Base-by-base conservation (phyloP, 2,113 vertebrate genomes). In the Sapayoa aenigma region DNA sequence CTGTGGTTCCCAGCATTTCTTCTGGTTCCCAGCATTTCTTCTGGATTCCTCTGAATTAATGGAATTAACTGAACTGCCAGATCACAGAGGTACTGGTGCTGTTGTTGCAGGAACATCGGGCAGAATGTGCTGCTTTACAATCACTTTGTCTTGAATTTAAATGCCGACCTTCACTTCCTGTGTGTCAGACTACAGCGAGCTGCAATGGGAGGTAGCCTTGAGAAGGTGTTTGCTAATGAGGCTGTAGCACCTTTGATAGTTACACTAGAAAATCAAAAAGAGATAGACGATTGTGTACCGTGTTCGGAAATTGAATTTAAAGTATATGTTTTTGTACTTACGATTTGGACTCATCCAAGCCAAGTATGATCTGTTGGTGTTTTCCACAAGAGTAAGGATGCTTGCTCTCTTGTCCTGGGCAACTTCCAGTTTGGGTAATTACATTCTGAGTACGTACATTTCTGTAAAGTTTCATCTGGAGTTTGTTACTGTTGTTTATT, bases 401-500 rank as follows among this genome's bases (percentile, higher is more conserved):
- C 59, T 83, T 81, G 76, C 25, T 33, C 20, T 75, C 41, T 91
- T 14, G 5, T 59, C 35, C 53, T 90, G 90, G 66, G 72, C 19
- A 8, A 35, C 44, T 79, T 95, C 85, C 71, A 81, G 56, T 63
- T 72, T 49, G 31, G 21, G 59, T 92, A 73, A 77, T 92, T 93
- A 27, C 47, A 24, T 91, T 93, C 50, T 69, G 59, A 77, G 73
- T 91, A 84, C 58, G 69, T 82, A 10, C 24, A 33, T 86, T 95
- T 75, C 60, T 90, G 53, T 82, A 16, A 46, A 90, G 33, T 88
- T 97, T 94, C 31, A 62, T 60, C 59, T 80, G 72, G 44, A 46
- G 93, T 94, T 95, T 93, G 42, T 71, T 83, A 65, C 47, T 55
- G 11, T 94, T 93, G 37, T 86, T 90, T 89, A 77, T 95, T 91